Percentiles rank a stretch among this genome's conserved stretches.
These are phyloP conservation scores for Haemorhous mexicanus DNA, from an alignment of 2,113 vertebrate genomes.

Conservation along the genomic window DNA sequence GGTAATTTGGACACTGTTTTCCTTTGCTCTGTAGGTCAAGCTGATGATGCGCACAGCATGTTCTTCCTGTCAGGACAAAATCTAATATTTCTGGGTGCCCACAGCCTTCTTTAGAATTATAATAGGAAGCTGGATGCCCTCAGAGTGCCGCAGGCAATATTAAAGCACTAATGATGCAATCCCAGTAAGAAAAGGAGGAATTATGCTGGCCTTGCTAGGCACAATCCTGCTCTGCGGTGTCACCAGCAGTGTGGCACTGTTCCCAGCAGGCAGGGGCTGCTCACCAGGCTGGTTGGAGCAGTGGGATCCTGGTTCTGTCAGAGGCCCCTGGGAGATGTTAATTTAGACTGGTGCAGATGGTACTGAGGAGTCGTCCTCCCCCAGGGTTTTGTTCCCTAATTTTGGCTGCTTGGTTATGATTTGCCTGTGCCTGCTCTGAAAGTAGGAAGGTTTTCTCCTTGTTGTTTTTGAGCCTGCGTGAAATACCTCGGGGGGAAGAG, in stretches of 20 bases:
- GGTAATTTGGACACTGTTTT: neutral
- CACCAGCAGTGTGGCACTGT: too few relatives aligned
- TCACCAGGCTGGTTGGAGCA: fast-evolving
- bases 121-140: slow-evolving; percentile 25
- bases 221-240: neutral
- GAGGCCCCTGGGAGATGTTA: neutral
- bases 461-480: neutral
- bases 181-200: neutral
- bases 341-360: slow-evolving; percentile 27
- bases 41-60: neutral
- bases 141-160: neutral
- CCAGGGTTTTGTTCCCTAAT: slow-evolving; percentile 22
- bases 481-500: neutral
- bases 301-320: neutral
- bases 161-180: slow-evolving; percentile 31
- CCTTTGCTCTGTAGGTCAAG: neutral
- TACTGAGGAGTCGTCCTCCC: neutral
- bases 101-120: neutral
- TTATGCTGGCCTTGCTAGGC: neutral
- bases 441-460: neutral
- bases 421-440: neutral
- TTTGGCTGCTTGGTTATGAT: neutral
- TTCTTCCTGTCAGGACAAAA: slow-evolving; percentile 32
- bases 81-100: slow-evolving; percentile 15
- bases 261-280: neutral